Evolutionary conservation across 92 coral and sea anemone genomes (phyloP), one percentile per base, ranked within the genome.

Genomic region (Phenganax stokvisi): DNA sequence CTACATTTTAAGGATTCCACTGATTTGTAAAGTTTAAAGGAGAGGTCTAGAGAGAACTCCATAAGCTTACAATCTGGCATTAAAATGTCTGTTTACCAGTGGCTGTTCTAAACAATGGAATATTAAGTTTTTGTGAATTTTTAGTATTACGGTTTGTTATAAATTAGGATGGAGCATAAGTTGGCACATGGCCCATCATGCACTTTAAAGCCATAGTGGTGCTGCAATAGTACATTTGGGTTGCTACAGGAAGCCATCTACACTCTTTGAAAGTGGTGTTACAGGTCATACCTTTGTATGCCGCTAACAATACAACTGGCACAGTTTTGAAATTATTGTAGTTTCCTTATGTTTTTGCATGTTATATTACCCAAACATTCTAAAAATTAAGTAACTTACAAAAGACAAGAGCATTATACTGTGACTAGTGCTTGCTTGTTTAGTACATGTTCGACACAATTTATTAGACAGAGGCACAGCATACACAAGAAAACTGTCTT

Each of bases 131-230:
- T 58, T 84, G 83, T 13, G 83, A 85, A 54, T 85, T 75, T 54
- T 86, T 80, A 12, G 90, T 88, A 67, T 74, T 64, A 78, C 71
- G 64, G 10, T 85, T 81, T 51, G 76, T 75, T 62, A 85, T 81
- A 30, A 85, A 88, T 65, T 85, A 84, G 55, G 74, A 77, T 8
- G 85, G 56, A 53, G 81, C 69, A 71, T 85, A 85, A 52, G 55
- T 74, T 61, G 86, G 88, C 51, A 85, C 84, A 60, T 25, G 60
- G 37, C 90, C 88, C 44, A 80, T 70, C 88, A 85, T 85, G 62
- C 81, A 87, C 68, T 88, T 88, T 65, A 76, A 88, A 51, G 85
- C 87, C 77, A 85, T 70, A 13, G 84, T 68, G 63, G 88, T 66
- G 72, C 78, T 64, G 15, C 88, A 72, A 54, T 62, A 76, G 58